These are phyloP conservation scores for Salticus scenicus DNA, from an alignment of 2,888 invertebrate species.

Conservation along the genomic window DNA sequence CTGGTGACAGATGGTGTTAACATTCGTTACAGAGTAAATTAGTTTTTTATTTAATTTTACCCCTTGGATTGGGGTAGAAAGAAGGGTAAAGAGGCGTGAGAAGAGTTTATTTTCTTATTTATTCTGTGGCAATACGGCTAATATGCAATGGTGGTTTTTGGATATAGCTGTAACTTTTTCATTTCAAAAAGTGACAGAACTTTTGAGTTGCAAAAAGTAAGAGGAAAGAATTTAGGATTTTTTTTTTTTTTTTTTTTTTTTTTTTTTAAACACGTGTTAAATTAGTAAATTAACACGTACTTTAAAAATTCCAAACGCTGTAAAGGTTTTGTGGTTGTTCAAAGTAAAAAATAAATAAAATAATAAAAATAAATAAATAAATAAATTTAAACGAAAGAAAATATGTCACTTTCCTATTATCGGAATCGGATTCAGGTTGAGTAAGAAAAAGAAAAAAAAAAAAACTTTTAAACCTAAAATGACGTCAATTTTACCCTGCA, in stretches of 20 bases:
- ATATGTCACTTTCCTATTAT: no score
- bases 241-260: neutral
- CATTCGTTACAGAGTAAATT: constrained; percentile 32
- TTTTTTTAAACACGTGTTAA: neutral
- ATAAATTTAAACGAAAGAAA: no score
- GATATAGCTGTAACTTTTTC: neutral
- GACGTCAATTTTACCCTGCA: no score
- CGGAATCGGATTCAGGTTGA: no score
- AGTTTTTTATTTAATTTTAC: constrained; percentile 13
- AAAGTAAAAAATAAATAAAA: no score
- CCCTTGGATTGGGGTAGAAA: neutral
- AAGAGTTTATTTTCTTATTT: constrained; percentile 25
- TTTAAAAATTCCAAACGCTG: no score
- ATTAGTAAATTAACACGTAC: no score
- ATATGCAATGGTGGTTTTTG: constrained; percentile 1
- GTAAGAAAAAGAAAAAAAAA: no score
- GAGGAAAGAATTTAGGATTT: neutral
- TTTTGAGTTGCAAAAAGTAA: no score
- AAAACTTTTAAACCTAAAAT: no score
- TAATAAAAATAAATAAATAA: no score
- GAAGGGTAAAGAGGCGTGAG: neutral
- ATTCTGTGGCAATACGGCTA: constrained; percentile 21
- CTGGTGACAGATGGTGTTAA: constrained; percentile 27
- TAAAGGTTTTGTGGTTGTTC: no score
- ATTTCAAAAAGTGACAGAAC: neutral